Base-by-base conservation (phyloP, 2,888 invertebrate genomes). In the Platypus cylindrus region DNA sequence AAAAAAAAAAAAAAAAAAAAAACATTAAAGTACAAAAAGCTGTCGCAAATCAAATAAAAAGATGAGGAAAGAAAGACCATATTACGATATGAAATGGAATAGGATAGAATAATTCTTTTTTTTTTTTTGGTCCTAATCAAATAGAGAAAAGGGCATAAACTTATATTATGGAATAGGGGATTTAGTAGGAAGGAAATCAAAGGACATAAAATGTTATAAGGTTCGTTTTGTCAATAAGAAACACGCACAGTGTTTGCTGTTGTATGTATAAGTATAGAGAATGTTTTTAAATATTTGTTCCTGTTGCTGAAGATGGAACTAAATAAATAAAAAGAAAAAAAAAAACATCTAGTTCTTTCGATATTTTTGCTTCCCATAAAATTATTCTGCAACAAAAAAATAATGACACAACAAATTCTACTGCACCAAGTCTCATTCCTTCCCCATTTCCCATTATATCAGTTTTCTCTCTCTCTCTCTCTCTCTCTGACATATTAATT, bases 101-200 rank as follows among this genome's bases (percentile, higher is more conserved):
- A 3, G 9, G 13, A 30, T 18, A 24, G 16, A n/a, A n/a, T n/a
- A n/a, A n/a, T n/a, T n/a, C n/a, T n/a, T n/a, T n/a, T n/a, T n/a
- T n/a, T n/a, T n/a, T n/a, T n/a, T n/a, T n/a, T n/a, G n/a, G n/a
- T 30, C 40, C 40, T 40, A 40, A 40, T 37, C 40, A 40, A 40
- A 40, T 29, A 40, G 32, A 32, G 16, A 40, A 40, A 40, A 40
- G 23, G 36, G 28, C n/a, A n/a, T n/a, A n/a, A n/a, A n/a, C n/a
- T n/a, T n/a, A n/a, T n/a, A n/a, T n/a, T n/a, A n/a, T n/a, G n/a
- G n/a, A n/a, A n/a, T n/a, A n/a, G n/a, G n/a, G n/a, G n/a, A n/a
- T n/a, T n/a, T n/a, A n/a, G n/a, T n/a, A n/a, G n/a, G n/a, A n/a
- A n/a, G n/a, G n/a, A n/a, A n/a, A n/a, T n/a, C n/a, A n/a, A n/a